These are phyloP conservation scores for Cryptops parisi DNA, from an alignment of 2,888 invertebrate species.

Conservation along the genomic window DNA sequence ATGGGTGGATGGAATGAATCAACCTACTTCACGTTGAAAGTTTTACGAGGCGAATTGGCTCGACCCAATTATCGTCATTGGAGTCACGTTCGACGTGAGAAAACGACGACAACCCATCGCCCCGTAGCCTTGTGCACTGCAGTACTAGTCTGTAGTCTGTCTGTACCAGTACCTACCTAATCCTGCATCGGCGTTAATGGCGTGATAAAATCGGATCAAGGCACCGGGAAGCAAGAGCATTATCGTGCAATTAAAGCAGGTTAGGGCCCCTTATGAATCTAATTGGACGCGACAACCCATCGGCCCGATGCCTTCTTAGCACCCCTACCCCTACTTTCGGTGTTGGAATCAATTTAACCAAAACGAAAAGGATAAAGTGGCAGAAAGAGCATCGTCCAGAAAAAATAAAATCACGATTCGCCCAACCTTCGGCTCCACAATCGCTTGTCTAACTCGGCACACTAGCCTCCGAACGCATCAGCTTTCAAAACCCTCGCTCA, in stretches of 20 bases:
- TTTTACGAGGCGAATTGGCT: neutral
- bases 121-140: conserved; percentile 1
- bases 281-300: conserved; percentile 17
- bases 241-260: conserved; percentile 18
- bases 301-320: neutral
- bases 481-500: too few relatives aligned
- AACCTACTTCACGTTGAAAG: neutral
- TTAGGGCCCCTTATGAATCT: conserved; percentile 15
- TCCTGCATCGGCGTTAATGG: too few relatives aligned
- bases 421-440: too few relatives aligned
- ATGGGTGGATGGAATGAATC: too few relatives aligned
- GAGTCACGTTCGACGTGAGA: neutral
- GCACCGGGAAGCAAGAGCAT: conserved; percentile 12
- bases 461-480: too few relatives aligned
- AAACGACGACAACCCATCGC: neutral
- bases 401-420: too few relatives aligned
- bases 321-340: neutral
- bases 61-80: neutral
- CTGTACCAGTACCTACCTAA: too few relatives aligned
- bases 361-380: too few relatives aligned
- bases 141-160: too few relatives aligned
- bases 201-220: conserved; percentile 17
- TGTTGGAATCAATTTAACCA: too few relatives aligned
- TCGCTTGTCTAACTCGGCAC: too few relatives aligned
- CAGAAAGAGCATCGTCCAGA: too few relatives aligned